Evolutionary conservation across 2,888 invertebrate genomes (phyloP).

Genomic region (Oasisia sp.): DNA sequence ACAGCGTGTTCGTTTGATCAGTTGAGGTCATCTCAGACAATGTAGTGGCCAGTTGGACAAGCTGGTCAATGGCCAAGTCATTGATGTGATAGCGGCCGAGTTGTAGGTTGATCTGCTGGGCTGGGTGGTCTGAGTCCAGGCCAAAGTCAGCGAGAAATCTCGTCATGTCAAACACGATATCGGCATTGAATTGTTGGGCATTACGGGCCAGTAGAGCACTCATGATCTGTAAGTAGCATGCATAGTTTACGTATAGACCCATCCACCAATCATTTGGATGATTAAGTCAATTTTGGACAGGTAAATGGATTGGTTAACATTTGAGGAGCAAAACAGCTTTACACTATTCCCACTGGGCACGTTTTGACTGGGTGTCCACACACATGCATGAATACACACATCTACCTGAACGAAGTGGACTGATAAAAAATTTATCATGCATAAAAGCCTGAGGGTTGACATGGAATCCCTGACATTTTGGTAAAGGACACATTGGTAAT

Average conservation of each 20-base stretch:
- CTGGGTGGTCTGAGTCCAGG: background rate
- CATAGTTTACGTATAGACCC: background rate
- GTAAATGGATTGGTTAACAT: no score
- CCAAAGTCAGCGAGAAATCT: background rate
- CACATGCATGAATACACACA: no score
- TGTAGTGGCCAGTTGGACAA: background rate
- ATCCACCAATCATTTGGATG: no score
- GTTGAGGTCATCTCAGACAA: background rate
- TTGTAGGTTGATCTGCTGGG: background rate
- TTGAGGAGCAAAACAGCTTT: no score
- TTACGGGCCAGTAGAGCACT: background rate
- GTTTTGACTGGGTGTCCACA: no score
- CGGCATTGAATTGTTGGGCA: background rate
- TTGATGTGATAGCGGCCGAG: background rate
- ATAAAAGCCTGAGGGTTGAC: no score
- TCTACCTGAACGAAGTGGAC: no score
- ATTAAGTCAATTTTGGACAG: no score
- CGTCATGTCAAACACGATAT: background rate
- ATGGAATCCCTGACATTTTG: no score
- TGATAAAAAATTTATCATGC: no score
- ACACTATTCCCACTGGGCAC: no score
- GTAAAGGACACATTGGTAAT: no score
- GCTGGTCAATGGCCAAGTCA: conserved; percentile 3
- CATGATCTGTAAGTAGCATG: background rate
- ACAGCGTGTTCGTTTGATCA: background rate